These are phyloP conservation scores for Hecatera dysodea DNA, from an alignment of 2,888 invertebrate species.

Conservation along the genomic window DNA sequence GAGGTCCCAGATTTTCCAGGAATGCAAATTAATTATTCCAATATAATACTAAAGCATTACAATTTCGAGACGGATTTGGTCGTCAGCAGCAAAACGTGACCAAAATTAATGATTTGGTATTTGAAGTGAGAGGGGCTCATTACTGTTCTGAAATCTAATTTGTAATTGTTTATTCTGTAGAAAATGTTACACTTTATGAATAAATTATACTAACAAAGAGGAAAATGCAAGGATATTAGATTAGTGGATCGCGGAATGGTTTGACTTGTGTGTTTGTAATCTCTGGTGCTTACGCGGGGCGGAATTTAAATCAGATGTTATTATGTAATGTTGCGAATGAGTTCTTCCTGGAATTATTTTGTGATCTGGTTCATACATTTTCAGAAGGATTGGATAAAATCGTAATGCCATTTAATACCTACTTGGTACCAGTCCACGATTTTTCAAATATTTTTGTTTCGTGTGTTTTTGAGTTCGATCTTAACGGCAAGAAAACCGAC, in stretches of 20 bases:
- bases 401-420: background rate
- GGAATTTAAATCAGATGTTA: conserved; percentile 9
- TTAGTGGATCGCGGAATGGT: conserved; percentile 12
- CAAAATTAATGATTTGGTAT: conserved; percentile 66
- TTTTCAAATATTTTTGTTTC: too few species aligned
- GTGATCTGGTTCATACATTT: background rate
- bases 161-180: conserved; percentile 52
- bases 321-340: conserved; percentile 11
- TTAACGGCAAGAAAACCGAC: too few species aligned
- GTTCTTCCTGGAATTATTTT: conserved; percentile 7
- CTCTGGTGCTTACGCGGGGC: conserved; percentile 5
- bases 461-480: too few species aligned
- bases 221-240: conserved; percentile 36
- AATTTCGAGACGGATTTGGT: conserved; percentile 58
- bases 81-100: conserved; percentile 64
- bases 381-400: background rate
- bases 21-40: conserved; percentile 41
- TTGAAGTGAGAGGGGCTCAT: conserved; percentile 43
- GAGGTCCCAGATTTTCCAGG: conserved; percentile 18
- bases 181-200: conserved; percentile 46
- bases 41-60: conserved; percentile 48
- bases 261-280: conserved; percentile 34
- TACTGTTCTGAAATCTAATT: conserved; percentile 59
- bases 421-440: too few species aligned
- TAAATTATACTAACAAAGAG: conserved; percentile 33